phyloP scores from a whole-genome alignment of 2,797 vertebrate genomes.

The Peromyscus melanophrys region DNA sequence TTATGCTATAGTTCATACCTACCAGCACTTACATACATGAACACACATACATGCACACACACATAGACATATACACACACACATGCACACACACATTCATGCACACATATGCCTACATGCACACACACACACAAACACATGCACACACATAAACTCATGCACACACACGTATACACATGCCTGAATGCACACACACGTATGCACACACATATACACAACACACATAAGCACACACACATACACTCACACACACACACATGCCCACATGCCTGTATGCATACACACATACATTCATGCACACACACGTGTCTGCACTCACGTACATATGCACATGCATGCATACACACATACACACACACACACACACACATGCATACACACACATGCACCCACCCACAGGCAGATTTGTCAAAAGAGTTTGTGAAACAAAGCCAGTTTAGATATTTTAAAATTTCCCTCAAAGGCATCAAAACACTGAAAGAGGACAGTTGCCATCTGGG shows the following conservation, averaged over 20 bases:
- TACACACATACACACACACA: not conserved
- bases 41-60: not conserved
- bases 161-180: not conserved
- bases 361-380: not conserved
- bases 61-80: not conserved
- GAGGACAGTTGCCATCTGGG: not conserved
- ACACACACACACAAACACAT: too few relatives aligned
- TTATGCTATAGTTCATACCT: not conserved
- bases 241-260: not conserved
- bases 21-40: not conserved
- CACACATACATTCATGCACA: not conserved
- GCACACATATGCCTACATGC: not conserved
- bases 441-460: not conserved
- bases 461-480: not conserved
- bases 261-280: too few relatives aligned
- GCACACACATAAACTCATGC: not conserved
- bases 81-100: not conserved
- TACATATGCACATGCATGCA: not conserved
- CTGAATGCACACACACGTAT: too few relatives aligned
- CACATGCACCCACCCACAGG: not conserved
- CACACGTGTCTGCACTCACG: not conserved
- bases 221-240: not conserved
- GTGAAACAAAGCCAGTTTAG: not conserved
- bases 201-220: not conserved
- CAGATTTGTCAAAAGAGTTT: not conserved